phyloP scores from a whole-genome alignment of 2,888 invertebrate genomes.

The Argyra leucocephala region DNA sequence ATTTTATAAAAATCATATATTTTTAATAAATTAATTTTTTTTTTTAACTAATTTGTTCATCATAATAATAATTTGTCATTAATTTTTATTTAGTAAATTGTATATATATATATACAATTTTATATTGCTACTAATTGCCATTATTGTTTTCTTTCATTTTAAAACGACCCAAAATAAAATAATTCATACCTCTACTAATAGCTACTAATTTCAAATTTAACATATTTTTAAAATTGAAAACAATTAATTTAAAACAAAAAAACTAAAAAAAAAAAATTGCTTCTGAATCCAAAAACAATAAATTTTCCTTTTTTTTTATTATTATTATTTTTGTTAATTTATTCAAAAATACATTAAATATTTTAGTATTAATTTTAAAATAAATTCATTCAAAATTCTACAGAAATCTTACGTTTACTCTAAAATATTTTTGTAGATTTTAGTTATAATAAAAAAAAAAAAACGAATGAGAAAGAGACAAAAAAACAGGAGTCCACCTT shows the following conservation, averaged over 20 bases:
- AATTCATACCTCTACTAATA: not conserved
- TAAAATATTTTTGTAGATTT: not conserved
- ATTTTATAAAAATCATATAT: no score
- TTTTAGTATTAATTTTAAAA: not conserved
- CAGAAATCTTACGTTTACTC: not conserved
- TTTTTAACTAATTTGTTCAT: no score
- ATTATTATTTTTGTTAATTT: not conserved
- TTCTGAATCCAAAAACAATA: not conserved
- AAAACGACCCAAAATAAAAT: not conserved
- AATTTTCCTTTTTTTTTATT: not conserved
- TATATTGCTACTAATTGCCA: constrained; percentile 2
- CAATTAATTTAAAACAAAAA: not conserved
- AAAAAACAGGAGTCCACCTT: not conserved
- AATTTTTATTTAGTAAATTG: no score
- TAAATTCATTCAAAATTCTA: not conserved
- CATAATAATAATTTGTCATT: no score
- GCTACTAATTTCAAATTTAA: not conserved
- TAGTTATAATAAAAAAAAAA: not conserved
- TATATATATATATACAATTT: not conserved
- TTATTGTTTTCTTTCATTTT: no score
- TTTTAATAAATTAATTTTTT: no score
- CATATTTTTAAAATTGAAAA: not conserved
- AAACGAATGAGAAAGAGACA: not conserved
- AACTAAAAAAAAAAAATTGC: not conserved
- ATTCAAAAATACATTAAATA: not conserved